Percentiles rank a stretch among this genome's conserved stretches.
These are phyloP conservation scores for Menidia menidia DNA, from an alignment of 2,797 vertebrate genomes.

Conservation along the genomic window DNA sequence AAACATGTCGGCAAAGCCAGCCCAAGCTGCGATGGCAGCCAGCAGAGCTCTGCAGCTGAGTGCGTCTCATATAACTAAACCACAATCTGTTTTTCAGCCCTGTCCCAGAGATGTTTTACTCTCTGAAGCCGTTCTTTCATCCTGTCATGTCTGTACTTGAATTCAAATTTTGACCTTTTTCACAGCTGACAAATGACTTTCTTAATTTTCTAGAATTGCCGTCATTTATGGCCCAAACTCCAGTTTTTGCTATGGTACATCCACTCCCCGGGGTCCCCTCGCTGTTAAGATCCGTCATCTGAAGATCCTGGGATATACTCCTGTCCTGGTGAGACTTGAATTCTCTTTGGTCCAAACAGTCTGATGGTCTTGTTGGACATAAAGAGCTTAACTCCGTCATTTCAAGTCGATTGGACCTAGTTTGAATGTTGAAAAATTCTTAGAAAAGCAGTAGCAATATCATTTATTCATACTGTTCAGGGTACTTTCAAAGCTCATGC, in stretches of 20 bases:
- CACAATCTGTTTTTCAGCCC: not conserved
- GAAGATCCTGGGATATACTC: constrained; percentile 85
- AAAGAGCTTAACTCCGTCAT: not conserved
- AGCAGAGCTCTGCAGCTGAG: too few relatives aligned
- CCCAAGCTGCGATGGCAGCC: too few relatives aligned
- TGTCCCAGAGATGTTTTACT: too few relatives aligned
- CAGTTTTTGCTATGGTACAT: constrained; percentile 83
- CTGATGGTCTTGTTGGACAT: too few relatives aligned
- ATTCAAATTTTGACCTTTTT: constrained; percentile 38
- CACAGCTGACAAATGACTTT: constrained; percentile 7
- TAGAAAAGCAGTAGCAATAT: not conserved
- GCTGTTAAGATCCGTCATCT: constrained; percentile 88
- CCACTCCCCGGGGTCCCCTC: constrained; percentile 79
- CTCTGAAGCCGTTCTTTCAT: not conserved
- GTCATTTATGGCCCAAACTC: constrained; percentile 80
- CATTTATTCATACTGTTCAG: too few relatives aligned
- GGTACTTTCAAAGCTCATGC: too few relatives aligned
- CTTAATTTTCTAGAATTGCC: constrained; percentile 82
- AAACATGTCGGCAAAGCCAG: too few relatives aligned
- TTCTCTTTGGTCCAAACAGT: not conserved
- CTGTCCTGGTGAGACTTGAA: constrained; percentile 85
- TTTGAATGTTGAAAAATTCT: not conserved
- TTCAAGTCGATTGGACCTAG: too few relatives aligned
- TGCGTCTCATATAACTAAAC: constrained; percentile 3
- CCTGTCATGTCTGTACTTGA: not conserved